phyloP scores from a whole-genome alignment of 2,113 vertebrate genomes.

The Hippocampus comes region DNA sequence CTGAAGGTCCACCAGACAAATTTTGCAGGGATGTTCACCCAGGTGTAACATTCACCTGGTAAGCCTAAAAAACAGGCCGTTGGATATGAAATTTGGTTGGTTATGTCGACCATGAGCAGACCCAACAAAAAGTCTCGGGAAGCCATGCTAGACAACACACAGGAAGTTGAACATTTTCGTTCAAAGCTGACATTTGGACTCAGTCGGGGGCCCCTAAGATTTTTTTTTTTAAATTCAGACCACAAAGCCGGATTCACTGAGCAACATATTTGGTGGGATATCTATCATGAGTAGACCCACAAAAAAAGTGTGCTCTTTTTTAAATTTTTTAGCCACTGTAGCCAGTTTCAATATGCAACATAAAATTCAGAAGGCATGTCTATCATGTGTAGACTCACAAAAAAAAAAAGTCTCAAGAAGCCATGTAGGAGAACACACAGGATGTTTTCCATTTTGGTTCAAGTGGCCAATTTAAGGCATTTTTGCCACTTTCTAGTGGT shows the following conservation, averaged over 20 bases:
- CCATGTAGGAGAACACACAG: background rate
- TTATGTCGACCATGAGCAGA: background rate
- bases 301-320: background rate
- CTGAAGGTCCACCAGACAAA: background rate
- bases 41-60: background rate
- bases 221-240: background rate
- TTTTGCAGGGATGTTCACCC: background rate
- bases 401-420: background rate
- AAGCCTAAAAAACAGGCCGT: too few species aligned
- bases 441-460: background rate
- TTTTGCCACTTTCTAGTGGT: background rate
- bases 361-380: background rate
- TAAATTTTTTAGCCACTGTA: too few species aligned
- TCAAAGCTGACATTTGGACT: background rate
- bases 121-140: background rate
- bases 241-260: background rate
- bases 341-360: background rate
- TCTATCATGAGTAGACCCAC: background rate
- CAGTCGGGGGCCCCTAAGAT: background rate
- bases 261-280: background rate
- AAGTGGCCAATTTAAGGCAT: background rate
- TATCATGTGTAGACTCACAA: background rate
- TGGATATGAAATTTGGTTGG: background rate
- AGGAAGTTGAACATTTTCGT: background rate
- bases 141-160: background rate